These are phyloP conservation scores for Abscondita cerata DNA, from an alignment of 2,888 invertebrate species.

Conservation along the genomic window DNA sequence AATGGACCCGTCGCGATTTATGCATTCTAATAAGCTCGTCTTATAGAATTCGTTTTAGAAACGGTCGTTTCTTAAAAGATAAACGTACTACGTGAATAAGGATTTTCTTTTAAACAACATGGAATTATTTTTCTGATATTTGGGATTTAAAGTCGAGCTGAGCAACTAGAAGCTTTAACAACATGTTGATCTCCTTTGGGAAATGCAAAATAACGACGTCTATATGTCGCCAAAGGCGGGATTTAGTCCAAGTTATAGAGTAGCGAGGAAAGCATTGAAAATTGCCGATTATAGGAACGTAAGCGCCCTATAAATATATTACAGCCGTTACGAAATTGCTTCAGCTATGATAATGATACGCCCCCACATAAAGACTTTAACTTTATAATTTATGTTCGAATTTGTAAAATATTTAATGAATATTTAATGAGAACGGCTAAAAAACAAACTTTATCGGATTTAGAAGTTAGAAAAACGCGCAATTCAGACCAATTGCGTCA, in stretches of 20 bases:
- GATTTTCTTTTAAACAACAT: constrained; percentile 31
- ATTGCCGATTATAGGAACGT: constrained; percentile 55
- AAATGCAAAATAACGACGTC: constrained; percentile 54
- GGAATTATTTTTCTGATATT: constrained; percentile 34
- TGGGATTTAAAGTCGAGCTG: constrained; percentile 29
- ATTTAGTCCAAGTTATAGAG: constrained; percentile 52
- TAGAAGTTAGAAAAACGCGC: too few relatives aligned
- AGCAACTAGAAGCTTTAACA: constrained; percentile 30
- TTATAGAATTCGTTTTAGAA: constrained; percentile 31
- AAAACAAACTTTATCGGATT: constrained; percentile 9
- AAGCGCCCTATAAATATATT: constrained; percentile 55
- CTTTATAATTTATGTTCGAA: constrained; percentile 44
- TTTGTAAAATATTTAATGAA: constrained; percentile 38
- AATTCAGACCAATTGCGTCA: too few relatives aligned
- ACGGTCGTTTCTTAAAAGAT: constrained; percentile 24
- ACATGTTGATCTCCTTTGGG: constrained; percentile 50
- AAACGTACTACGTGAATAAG: constrained; percentile 22
- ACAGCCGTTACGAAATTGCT: constrained; percentile 44
- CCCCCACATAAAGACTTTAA: constrained; percentile 33
- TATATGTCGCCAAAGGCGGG: constrained; percentile 53
- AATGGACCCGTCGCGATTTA: constrained; percentile 51
- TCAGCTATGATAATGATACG: constrained; percentile 32
- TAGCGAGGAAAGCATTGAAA: constrained; percentile 53
- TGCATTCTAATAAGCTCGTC: constrained; percentile 47
- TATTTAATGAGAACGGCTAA: constrained; percentile 26